These are phyloP conservation scores for Aptenodytes patagonicus DNA, from an alignment of 2,113 vertebrate species.

Conservation along the genomic window DNA sequence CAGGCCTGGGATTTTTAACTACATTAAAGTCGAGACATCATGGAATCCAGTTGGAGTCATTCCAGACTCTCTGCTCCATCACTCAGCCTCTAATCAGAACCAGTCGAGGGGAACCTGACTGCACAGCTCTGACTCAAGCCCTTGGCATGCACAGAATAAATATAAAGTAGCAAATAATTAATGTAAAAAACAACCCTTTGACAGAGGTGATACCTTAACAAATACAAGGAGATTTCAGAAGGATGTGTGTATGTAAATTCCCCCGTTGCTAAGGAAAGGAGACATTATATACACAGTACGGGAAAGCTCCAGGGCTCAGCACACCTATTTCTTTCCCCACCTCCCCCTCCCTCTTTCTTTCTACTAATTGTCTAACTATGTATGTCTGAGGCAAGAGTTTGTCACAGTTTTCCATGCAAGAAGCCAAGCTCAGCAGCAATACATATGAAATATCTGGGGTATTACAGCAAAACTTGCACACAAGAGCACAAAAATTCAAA, in stretches of 20 bases:
- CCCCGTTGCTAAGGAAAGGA: background rate
- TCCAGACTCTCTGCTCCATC: conserved; percentile 44
- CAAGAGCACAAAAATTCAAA: background rate
- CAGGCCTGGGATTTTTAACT: conserved; percentile 32
- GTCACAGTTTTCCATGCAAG: background rate
- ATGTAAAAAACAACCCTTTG: background rate
- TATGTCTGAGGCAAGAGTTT: background rate
- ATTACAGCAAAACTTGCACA: background rate
- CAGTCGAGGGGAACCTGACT: background rate
- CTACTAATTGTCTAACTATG: conserved; percentile 34
- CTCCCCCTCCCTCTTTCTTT: conserved; percentile 3
- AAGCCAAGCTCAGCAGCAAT: conserved; percentile 1
- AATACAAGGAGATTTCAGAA: background rate
- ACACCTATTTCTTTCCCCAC: conserved; percentile 31
- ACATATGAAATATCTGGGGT: background rate
- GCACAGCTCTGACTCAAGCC: conserved; percentile 30
- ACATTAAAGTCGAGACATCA: background rate
- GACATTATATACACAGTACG: rapidly evolving
- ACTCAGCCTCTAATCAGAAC: conserved; percentile 9
- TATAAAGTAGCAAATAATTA: conserved; percentile 29
- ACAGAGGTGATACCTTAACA: background rate
- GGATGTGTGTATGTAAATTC: background rate
- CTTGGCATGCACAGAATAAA: conserved; percentile 2
- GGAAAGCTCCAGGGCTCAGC: conserved; percentile 9
- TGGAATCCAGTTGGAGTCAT: conserved; percentile 28